Evolutionary conservation across 2,888 invertebrate genomes (phyloP), one percentile per base, ranked within the genome.

Genomic region (Meteorus colon): DNA sequence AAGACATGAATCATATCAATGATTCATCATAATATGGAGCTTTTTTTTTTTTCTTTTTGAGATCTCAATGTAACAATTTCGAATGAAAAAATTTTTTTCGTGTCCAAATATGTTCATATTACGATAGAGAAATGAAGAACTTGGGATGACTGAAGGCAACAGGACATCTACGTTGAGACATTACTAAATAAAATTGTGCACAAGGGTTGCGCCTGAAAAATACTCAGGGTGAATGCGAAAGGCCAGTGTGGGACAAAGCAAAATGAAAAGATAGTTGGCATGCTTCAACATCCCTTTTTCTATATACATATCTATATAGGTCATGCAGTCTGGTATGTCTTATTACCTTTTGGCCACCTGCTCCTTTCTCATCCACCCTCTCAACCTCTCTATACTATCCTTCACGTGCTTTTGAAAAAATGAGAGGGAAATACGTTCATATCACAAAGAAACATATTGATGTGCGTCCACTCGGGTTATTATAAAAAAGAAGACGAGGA

Each of bases 201-300:
- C n/a, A 59, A 72, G 59, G 51, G 62, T 67, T 41, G 48, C 8
- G n/a, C 59, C 29, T 69, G 45, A 16, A 55, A 67, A 67, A 62
- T 62, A 55, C 24, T n/a, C 55, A 55, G 55, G 55, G 55, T 19
- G 55, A 24, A 48, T 48, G 48, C n/a, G 19, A 63, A 48, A 27
- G 70, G 48, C 62, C n/a, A 72, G 72, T 51, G 66, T 60, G 77
- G 85, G 84, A 86, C 87, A 88, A 88, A 87, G 86, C 85, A 81
- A 87, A 88, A 89, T 87, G 88, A 88, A 88, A 86, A 88, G 87
- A 88, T 88, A 84, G 85, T 84, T 87, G 79, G 86, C 84, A 85
- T 89, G 86, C 85, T 86, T 88, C 82, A 82, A 84, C 84, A 84
- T 80, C 82, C 84, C 82, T 81, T 81, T 82, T 82, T 80, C 79